Conservation (phyloP, 2,113 vertebrate genomes). For the Heterotilapia buettikoferi region DNA sequence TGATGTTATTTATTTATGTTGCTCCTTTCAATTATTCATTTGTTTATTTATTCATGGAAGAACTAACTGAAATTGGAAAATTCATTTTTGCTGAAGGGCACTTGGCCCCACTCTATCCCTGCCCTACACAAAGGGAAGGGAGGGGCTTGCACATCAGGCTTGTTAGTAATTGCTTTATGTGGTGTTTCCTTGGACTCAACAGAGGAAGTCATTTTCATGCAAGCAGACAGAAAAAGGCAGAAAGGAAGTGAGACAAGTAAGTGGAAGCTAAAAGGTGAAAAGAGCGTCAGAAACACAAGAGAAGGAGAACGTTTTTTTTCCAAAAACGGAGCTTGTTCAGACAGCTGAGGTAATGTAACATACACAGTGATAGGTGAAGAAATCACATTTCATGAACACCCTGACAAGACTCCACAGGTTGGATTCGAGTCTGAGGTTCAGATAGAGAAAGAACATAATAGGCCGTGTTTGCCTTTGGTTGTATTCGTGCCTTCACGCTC, state of each 20-base stretch:
- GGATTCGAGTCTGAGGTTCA: background rate
- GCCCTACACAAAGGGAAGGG: constrained; percentile 42
- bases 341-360: background rate
- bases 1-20: constrained; percentile 85
- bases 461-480: constrained; percentile 23
- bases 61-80: constrained; percentile 81
- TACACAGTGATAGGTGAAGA: background rate
- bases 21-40: constrained; percentile 81
- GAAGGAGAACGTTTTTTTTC: background rate
- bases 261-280: background rate
- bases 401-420: constrained; percentile 22
- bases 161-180: constrained; percentile 74
- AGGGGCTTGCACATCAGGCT: constrained; percentile 54
- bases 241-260: constrained; percentile 8
- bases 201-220: constrained; percentile 65
- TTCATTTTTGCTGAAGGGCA: constrained; percentile 81
- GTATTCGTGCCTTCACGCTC: constrained; percentile 31
- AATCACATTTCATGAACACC: background rate
- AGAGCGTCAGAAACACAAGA: background rate
- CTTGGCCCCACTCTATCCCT: constrained; percentile 53
- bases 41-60: constrained; percentile 82
- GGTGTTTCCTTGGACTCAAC: constrained; percentile 59
- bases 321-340: background rate
- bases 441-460: constrained; percentile 17
- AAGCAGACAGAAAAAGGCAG: constrained; percentile 16